Evolutionary conservation across 2,113 vertebrate species (phyloP).

Genomic region (Limnothrissa miodon): DNA sequence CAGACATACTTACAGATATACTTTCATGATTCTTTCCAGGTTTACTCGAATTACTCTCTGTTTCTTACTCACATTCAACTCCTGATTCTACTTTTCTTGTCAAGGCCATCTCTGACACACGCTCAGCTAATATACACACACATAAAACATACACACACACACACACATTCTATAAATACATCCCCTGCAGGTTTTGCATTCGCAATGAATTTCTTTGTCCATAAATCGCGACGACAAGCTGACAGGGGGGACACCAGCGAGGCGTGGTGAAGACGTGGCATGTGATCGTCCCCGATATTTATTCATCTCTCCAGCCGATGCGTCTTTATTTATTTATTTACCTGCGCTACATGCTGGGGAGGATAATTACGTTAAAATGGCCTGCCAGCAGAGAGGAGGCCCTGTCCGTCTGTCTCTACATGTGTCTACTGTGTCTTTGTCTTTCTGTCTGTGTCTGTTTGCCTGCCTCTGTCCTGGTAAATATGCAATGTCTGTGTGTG

Average conservation of each 20-base stretch:
- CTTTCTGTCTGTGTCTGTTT: not conserved
- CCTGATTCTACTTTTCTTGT: conserved; percentile 25
- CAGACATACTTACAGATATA: not conserved
- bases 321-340: conserved; percentile 41
- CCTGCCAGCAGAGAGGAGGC: too few relatives aligned
- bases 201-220: conserved; percentile 42
- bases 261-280: conserved; percentile 34
- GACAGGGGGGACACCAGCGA: conserved; percentile 34
- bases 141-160: not conserved
- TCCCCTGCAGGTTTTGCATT: conserved; percentile 31
- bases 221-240: conserved; percentile 38
- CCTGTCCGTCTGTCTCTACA: not conserved
- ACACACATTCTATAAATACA: conserved; percentile 31
- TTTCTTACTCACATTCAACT: too few relatives aligned
- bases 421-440: too few relatives aligned
- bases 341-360: conserved; percentile 30
- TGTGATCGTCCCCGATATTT: conserved; percentile 28
- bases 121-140: not conserved
- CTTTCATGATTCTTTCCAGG: not conserved
- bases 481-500: not conserved
- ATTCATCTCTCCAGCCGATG: conserved; percentile 24
- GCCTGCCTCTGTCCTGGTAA: not conserved
- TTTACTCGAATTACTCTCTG: not conserved
- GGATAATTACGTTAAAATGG: conserved; percentile 51
- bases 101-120: conserved; percentile 30